Base-by-base conservation (phyloP, 2,113 vertebrate species). In the Tychaedon coryphoeus region DNA sequence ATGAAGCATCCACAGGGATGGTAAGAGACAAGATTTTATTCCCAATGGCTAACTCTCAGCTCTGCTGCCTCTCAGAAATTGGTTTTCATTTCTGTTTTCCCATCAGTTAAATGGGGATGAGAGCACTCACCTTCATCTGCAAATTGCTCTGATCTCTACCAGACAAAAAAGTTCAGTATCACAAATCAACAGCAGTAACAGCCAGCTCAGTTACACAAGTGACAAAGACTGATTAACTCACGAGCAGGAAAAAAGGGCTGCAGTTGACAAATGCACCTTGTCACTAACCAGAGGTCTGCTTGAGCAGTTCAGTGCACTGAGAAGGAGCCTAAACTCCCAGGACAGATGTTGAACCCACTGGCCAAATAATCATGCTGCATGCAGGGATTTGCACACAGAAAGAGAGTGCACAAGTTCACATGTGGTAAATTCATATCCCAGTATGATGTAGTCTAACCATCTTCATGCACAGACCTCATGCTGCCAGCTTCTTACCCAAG, bases 21-120 rank as follows among this genome's bases (percentile, higher is more conserved):
- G 36, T 65, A 82, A 72, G 53, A 93, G 73, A 85, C 22, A 75
- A 50, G 53, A 65, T 93, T 85, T 94, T 85, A 85, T 91, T 72
- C 80, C 80, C 78, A 83, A 18, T 54, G 45, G 87, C 77, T 81
- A 93, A 33, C 66, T 85, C n/a, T 79, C 70, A 95, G 80, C 48
- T 93, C 70, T 77, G 25, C 45, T 87, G 58, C 70, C 85, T 92
- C 83, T 57, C 69, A 93, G 40, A 69, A 92, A 71, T 36, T 80
- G 31, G 65, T 93, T 88, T 80, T 84, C 88, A 45, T 31, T 60
- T 40, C 79, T 80, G 34, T 58, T 95, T 94, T 38, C 64, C 38
- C 72, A 60, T 76, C 86, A 88, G 40, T 54, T 80, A 88, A 84
- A 84, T 20, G 38, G 11, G 60, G 73, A 79, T 86, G 72, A 88